These are phyloP conservation scores for Coleophora flavipennella DNA, from an alignment of 2,888 invertebrate genomes.

Conservation along the genomic window DNA sequence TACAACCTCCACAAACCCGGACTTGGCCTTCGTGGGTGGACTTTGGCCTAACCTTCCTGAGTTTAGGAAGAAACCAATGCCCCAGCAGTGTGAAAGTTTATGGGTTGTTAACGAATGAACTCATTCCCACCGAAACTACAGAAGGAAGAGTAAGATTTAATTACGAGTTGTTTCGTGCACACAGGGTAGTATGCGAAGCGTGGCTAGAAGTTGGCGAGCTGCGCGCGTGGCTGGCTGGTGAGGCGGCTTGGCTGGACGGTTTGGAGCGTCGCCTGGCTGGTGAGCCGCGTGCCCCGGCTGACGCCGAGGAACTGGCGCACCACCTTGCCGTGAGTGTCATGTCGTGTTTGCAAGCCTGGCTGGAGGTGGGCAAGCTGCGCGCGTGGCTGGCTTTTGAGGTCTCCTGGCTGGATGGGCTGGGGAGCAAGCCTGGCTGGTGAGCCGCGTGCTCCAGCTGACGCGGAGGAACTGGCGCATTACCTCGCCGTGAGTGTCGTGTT, in stretches of 20 bases:
- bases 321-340: no score
- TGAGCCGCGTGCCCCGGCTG: slow-evolving; percentile 82
- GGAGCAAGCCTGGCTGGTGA: slow-evolving; percentile 82
- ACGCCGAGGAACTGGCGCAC: slow-evolving; percentile 43
- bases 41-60: no score
- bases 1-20: no score
- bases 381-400: slow-evolving; percentile 82
- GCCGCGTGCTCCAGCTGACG: slow-evolving; percentile 83
- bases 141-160: no score
- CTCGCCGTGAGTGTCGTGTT: no score
- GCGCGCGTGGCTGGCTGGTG: slow-evolving; percentile 83
- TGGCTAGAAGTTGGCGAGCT: slow-evolving; percentile 85
- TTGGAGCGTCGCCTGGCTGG: slow-evolving; percentile 83
- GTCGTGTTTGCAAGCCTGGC: slow-evolving; percentile 71
- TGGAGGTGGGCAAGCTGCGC: slow-evolving; percentile 83
- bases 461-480: slow-evolving; percentile 94
- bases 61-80: no score
- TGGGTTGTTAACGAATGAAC: no score
- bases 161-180: no score
- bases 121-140: no score
- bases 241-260: slow-evolving; percentile 83
- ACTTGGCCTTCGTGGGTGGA: no score
- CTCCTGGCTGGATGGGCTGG: slow-evolving; percentile 86
- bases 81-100: no score
- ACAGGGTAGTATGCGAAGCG: slow-evolving; percentile 77